Evolutionary conservation across 2,888 invertebrate species (phyloP).

Genomic region (Limnephilus rhombicus): DNA sequence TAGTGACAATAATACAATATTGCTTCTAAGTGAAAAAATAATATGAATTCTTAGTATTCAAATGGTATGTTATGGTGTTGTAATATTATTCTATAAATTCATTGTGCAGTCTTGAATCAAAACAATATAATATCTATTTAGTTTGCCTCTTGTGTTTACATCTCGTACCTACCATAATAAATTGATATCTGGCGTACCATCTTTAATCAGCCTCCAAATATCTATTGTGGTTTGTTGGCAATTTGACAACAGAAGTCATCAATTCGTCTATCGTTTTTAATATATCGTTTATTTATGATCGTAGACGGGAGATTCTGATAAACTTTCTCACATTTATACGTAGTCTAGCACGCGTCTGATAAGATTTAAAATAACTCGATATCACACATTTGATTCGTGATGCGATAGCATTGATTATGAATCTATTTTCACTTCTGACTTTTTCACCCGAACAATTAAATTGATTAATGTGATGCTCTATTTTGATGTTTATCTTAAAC

Average conservation of each 20-base stretch:
- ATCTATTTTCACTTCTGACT: not conserved
- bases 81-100: not conserved
- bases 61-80: not conserved
- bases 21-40: not conserved
- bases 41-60: not conserved
- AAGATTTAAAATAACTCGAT: not conserved
- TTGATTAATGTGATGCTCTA: not conserved
- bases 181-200: not conserved
- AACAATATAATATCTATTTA: not conserved
- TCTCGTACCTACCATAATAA: not conserved
- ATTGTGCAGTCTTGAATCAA: not conserved
- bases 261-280: too few species aligned
- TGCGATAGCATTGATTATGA: not conserved
- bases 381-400: not conserved
- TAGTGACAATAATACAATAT: not conserved
- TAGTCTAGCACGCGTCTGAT: not conserved
- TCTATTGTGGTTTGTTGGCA: not conserved
- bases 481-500: not conserved
- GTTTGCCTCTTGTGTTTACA: not conserved
- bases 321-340: not conserved
- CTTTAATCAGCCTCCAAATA: not conserved
- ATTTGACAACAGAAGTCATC: too few species aligned
- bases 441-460: not conserved
- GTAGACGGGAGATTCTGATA: not conserved
- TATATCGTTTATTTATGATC: not conserved